Conservation (phyloP, 2,888 invertebrate species). For the Stenchaetothrips biformis region DNA sequence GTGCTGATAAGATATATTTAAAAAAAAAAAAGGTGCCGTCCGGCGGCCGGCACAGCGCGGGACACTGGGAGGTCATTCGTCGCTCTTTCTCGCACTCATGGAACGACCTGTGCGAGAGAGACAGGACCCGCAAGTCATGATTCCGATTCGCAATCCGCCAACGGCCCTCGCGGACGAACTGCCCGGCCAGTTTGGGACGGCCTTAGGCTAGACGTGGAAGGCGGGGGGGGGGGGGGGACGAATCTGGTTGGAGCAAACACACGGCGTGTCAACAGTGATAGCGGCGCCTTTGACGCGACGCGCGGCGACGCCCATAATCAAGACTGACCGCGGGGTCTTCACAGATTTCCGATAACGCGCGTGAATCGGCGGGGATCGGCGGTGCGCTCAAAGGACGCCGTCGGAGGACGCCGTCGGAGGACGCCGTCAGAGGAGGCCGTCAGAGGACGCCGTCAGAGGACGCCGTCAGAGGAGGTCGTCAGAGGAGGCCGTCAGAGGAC, state of each 20-base stretch:
- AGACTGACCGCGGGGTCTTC: background rate
- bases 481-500: too few relatives aligned
- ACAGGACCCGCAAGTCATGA: background rate
- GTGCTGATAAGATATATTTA: too few relatives aligned
- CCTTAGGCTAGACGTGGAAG: background rate
- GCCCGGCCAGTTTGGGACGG: too few relatives aligned
- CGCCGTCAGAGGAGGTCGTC: too few relatives aligned
- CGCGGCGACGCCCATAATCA: background rate
- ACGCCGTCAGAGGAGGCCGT: too few relatives aligned
- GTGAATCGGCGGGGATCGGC: background rate
- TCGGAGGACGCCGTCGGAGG: too few relatives aligned
- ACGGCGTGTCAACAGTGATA: constrained; percentile 13
- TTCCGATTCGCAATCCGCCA: background rate
- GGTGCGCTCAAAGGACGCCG: background rate
- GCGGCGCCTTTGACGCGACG: constrained; percentile 6
- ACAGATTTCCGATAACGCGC: background rate
- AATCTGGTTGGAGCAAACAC: constrained; percentile 11
- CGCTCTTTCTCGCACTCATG: background rate
- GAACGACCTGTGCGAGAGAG: background rate
- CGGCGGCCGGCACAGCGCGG: background rate
- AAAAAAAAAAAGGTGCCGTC: too few relatives aligned
- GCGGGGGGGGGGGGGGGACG: background rate
- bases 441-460: too few relatives aligned
- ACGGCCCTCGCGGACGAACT: background rate
- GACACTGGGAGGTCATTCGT: background rate